Evolutionary conservation across 2,113 vertebrate species (phyloP).

Genomic region (Trematocara nigrifrons): DNA sequence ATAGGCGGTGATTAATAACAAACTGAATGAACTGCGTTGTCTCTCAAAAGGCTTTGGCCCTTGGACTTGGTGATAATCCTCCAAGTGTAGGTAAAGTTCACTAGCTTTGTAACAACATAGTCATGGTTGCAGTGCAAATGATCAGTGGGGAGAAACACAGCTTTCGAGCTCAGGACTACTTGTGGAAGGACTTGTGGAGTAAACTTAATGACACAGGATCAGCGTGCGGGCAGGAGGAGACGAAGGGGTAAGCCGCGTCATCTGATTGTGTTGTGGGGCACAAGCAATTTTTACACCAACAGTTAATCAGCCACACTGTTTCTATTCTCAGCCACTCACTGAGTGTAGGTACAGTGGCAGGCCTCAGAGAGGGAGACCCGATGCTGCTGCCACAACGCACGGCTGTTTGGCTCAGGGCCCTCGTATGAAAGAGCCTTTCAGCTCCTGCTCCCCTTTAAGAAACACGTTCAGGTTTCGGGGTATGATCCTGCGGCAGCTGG

Average conservation of each 20-base stretch:
- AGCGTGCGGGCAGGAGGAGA: constrained; percentile 11
- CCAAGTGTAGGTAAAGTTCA: constrained; percentile 57
- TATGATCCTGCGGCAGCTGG: neutral
- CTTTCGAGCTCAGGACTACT: neutral
- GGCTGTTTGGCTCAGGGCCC: constrained; percentile 28
- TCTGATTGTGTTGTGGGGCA: neutral
- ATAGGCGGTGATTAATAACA: neutral
- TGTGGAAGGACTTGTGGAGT: neutral
- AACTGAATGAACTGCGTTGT: neutral
- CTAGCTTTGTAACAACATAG: neutral
- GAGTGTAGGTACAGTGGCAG: neutral
- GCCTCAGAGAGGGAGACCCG: neutral
- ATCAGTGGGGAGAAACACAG: neutral
- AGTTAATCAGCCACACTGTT: neutral
- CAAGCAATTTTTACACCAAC: neutral
- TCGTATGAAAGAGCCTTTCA: constrained; percentile 61
- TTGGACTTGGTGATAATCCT: constrained; percentile 60
- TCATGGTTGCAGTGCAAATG: constrained; percentile 6
- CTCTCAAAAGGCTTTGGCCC: constrained; percentile 6
- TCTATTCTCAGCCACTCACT: neutral
- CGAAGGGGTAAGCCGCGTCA: constrained; percentile 35
- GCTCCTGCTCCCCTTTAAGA: neutral
- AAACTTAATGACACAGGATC: constrained; percentile 9
- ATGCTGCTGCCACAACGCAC: constrained; percentile 19
- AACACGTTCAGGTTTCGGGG: neutral